Evolutionary conservation across 2,797 vertebrate genomes (phyloP), one percentile per base, ranked within the genome.

Genomic region (Aplochiton taeniatus): DNA sequence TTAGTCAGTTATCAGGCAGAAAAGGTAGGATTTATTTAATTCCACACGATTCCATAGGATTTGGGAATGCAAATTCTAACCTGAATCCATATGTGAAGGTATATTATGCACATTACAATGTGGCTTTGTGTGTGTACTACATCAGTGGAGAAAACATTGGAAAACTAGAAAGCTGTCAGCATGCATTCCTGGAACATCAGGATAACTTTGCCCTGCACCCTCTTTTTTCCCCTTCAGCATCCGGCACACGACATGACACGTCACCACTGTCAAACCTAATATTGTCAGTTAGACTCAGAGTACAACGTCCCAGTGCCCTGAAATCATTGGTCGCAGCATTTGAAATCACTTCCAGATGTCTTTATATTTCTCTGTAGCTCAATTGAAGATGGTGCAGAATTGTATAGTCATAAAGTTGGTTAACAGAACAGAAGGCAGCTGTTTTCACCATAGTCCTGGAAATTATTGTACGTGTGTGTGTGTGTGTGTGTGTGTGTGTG

Each of bases 221-320:
- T 67, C 64, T 72, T 72, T 55, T 65, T 69, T 74, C 61, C 20
- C 9, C 73, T 52, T 72, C 66, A 4, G 47, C 66, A 57, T 85
- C 70, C 73, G 1, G 55, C 70, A 64, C 17, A 16, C 70, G 68
- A 77, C 69, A 17, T 46, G 74, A 80, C 73, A 46, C 78, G 78
- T 82, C 81, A 78, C 19, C 73, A 70, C 56, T 56, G 78, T 83
- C 78, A 78, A 51, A 65, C 66, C 18, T 55, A 20, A 19, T 11
- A 43, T 19, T 65, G 55, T 77, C 60, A 67, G 45, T 56, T 65
- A 63, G 8, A 47, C 66, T 65, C 44, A 43, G 58, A 70, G 55
- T 3, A 11, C 10, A 14, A 48, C 62, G 61, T 63, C 41, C 65
- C n/a, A 3, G 4, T 60, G 62, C 50, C 65, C 53, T 49, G 60